Percentiles rank a stretch among this genome's conserved stretches.
Conservation (phyloP, 2,888 invertebrate genomes). For the Watsonalla cultraria region DNA sequence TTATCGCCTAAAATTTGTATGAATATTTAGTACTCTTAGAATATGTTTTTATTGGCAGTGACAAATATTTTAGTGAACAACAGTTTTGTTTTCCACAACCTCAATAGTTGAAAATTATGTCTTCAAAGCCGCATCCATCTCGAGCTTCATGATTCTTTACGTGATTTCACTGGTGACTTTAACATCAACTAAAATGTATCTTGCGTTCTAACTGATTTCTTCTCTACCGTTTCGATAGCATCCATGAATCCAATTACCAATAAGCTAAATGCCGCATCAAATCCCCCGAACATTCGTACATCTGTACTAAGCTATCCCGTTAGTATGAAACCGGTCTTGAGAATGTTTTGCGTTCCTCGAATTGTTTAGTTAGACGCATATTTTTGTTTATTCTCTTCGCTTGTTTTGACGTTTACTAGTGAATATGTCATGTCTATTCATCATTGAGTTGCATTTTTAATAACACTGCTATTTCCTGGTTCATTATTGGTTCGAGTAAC, state of each 20-base stretch:
- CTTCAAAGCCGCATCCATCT: no score
- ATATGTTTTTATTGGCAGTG: no score
- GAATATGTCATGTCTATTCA: not conserved
- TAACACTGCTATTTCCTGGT: not conserved
- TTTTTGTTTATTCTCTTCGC: constrained; percentile 20
- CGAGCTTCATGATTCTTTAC: no score
- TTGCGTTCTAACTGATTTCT: not conserved
- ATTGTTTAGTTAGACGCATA: constrained; percentile 37
- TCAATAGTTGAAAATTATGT: no score
- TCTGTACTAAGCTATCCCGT: constrained; percentile 47
- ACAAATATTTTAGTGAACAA: no score
- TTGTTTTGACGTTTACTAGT: not conserved
- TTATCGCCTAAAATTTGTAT: not conserved
- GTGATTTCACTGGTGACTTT: no score
- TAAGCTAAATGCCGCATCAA: constrained; percentile 33
- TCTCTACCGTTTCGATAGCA: not conserved
- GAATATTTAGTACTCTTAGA: not conserved
- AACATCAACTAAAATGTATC: not conserved
- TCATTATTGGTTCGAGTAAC: not conserved
- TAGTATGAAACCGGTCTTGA: constrained; percentile 51
- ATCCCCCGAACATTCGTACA: constrained; percentile 29
- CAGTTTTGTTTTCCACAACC: no score
- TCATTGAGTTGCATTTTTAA: not conserved
- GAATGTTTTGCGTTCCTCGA: constrained; percentile 41
- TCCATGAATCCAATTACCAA: constrained; percentile 9